Conservation (phyloP, 2,888 invertebrate genomes). For the Sarcophaga variegata region DNA sequence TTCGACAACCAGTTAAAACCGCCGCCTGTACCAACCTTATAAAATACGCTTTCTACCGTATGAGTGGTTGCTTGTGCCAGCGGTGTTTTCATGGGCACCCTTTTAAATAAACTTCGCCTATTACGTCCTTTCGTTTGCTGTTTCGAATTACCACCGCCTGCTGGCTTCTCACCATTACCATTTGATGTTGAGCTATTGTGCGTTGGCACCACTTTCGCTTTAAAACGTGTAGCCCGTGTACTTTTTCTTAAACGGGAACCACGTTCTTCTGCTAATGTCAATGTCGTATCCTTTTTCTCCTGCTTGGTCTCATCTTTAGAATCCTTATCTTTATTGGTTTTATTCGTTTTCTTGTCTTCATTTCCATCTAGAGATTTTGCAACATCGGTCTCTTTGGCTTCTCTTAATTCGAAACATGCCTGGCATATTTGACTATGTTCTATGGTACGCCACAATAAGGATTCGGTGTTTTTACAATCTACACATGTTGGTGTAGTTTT, state of each 20-base stretch:
- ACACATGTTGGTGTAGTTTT: constrained; percentile 84
- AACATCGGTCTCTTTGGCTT: constrained; percentile 71
- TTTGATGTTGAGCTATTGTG: constrained; percentile 20
- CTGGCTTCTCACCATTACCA: constrained; percentile 50
- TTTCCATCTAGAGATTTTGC: constrained; percentile 74
- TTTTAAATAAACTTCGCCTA: constrained; percentile 89
- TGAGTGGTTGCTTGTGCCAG: constrained; percentile 90
- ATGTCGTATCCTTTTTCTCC: constrained; percentile 40
- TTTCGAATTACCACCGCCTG: constrained; percentile 56
- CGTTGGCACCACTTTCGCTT: constrained; percentile 77
- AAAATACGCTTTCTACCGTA: constrained; percentile 89
- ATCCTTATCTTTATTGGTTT: constrained; percentile 71
- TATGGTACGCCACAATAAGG: constrained; percentile 89
- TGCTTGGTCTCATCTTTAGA: constrained; percentile 71
- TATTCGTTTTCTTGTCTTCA: constrained; percentile 60
- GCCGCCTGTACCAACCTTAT: constrained; percentile 83
- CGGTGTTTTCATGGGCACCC: constrained; percentile 91
- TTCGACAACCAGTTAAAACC: background rate
- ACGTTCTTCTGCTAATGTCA: constrained; percentile 76
- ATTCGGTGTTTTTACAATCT: constrained; percentile 87
- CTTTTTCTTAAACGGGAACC: constrained; percentile 73
- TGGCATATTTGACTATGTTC: constrained; percentile 90
- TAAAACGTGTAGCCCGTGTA: constrained; percentile 77
- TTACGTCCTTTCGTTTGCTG: constrained; percentile 85
- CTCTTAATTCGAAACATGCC: constrained; percentile 86